These are phyloP conservation scores for Hydriomena furcata DNA, from an alignment of 2,888 invertebrate species.

Conservation along the genomic window DNA sequence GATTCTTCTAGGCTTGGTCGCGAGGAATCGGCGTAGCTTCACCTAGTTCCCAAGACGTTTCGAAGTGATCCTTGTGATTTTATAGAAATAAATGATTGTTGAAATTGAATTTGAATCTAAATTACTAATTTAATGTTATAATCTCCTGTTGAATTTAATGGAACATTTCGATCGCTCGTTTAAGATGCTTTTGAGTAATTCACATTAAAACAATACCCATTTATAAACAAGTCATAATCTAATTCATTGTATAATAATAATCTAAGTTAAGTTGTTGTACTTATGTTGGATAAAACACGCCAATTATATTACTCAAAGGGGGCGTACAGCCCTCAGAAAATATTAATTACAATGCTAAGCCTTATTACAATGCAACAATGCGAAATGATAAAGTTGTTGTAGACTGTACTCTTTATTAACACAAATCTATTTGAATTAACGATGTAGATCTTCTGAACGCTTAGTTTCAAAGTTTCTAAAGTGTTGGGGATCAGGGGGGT, in stretches of 20 bases:
- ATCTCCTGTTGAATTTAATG: too few species aligned
- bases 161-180: too few species aligned
- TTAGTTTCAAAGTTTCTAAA: conserved; percentile 21
- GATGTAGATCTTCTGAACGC: conserved; percentile 17
- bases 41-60: too few species aligned
- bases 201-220: neutral
- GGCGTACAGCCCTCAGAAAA: neutral
- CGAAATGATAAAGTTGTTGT: neutral
- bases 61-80: too few species aligned
- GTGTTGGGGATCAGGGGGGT: conserved; percentile 13
- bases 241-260: neutral
- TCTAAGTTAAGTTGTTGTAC: conserved; percentile 1
- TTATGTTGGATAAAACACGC: conserved; percentile 8
- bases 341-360: neutral
- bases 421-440: conserved; percentile 19
- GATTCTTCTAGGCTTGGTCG: too few species aligned
- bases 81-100: too few species aligned
- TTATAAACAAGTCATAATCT: neutral
- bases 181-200: neutral
- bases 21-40: too few species aligned
- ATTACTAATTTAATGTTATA: too few species aligned
- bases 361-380: neutral
- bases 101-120: too few species aligned
- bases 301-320: too few species aligned
- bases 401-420: neutral